Evolutionary conservation across 2,888 invertebrate species (phyloP).

Genomic region (Oligia latruncula): DNA sequence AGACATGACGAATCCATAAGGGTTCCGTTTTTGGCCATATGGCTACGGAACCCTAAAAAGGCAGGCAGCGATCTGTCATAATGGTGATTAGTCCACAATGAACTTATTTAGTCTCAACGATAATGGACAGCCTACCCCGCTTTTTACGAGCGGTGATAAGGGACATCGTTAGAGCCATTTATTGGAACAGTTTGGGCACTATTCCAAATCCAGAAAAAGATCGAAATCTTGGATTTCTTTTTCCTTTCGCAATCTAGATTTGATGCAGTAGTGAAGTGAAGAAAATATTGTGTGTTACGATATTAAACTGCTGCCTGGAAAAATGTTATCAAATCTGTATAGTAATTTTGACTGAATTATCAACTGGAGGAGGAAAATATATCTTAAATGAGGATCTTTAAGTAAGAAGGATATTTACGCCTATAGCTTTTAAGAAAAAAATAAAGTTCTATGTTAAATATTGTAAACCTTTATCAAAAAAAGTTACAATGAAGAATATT

Average conservation of each 20-base stretch:
- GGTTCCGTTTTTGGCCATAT: no score
- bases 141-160: constrained; percentile 51
- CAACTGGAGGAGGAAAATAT: no score
- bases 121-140: constrained; percentile 17
- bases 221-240: constrained; percentile 24
- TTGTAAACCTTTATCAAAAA: no score
- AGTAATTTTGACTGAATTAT: background rate
- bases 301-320: background rate
- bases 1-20: no score
- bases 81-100: constrained; percentile 14
- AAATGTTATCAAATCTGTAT: background rate
- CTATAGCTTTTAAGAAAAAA: no score
- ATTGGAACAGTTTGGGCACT: constrained; percentile 48
- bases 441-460: no score
- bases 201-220: constrained; percentile 36
- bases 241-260: background rate
- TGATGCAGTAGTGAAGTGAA: background rate
- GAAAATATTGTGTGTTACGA: background rate
- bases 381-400: no score
- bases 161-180: constrained; percentile 46
- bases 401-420: no score
- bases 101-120: constrained; percentile 37
- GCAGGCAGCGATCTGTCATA: background rate
- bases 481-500: background rate
- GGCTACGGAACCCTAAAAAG: no score